Base-by-base conservation (phyloP, 2,797 vertebrate species). In the Ficedula albicollis region DNA sequence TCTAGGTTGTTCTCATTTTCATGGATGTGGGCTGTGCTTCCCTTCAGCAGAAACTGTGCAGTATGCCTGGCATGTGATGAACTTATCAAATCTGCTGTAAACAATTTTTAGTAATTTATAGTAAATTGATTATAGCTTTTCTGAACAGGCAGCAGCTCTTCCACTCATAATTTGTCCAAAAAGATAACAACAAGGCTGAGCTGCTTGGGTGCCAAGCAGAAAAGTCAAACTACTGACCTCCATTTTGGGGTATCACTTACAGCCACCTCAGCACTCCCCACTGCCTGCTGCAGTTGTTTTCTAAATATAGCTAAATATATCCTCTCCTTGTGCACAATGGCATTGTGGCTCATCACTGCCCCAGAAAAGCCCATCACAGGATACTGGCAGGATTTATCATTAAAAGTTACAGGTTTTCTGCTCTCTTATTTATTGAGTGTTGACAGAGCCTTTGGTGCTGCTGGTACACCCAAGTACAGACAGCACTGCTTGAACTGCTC, bases 161-260 rank as follows among this genome's bases (percentile, higher is more conserved):
- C 92, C 95, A 93, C 84, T 96, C 78, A 84, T 74, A 82, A 82
- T 94, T 97, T 93, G 86, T 86, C 84, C 85, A 84, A 58, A 90
- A 97, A 84, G 88, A 96, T 94, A 96, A 95, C 94, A 96, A 80
- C 68, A 80, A 94, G 81, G 87, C 92, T 97, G 97, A 96, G 96
- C 96, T 97, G 96, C 94, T 96, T 77, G 93, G 88, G 91, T 96
- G 96, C 89, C 81, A 90, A 77, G 95, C 75, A 95, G 91, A 93
- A 97, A 97, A 97, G 97, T 97, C 96, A 94, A 74, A 93, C 92
- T 94, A 91, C 94, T 96, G 96, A 97, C 96, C 96, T 96, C 92
- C 93, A 48, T 94, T 96, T 94, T 77, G 87, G 95, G 92, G 92
- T 97, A 97, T 98, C 95, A 54, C 51, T 98, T 98, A 97, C 97